Percentiles rank a stretch among this genome's conserved stretches.
phyloP scores from a whole-genome alignment of 2,113 vertebrate species.

The Channa maculata region DNA sequence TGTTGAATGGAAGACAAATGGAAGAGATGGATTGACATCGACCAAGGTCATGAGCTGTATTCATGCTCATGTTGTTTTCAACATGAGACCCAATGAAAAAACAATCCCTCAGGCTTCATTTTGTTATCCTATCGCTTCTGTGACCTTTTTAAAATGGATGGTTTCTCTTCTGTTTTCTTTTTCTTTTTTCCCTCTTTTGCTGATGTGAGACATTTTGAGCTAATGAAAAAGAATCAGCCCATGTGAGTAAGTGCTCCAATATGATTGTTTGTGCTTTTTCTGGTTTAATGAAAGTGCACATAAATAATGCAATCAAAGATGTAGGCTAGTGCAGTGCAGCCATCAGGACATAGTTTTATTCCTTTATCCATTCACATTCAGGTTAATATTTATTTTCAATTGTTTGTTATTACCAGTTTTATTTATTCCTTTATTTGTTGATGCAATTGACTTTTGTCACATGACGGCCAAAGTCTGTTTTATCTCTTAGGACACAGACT shows the following conservation, averaged over 20 bases:
- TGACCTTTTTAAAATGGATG: slow-evolving; percentile 70
- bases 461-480: slow-evolving; percentile 38
- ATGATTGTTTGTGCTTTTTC: not conserved
- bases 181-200: not conserved
- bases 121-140: slow-evolving; percentile 50
- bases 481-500: slow-evolving; percentile 57
- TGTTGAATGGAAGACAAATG: slow-evolving; percentile 44
- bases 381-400: slow-evolving; percentile 6
- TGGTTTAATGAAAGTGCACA: slow-evolving; percentile 53
- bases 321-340: slow-evolving; percentile 31
- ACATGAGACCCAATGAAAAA: slow-evolving; percentile 52
- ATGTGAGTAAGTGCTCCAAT: too few relatives aligned
- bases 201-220: too few relatives aligned
- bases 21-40: slow-evolving; percentile 44
- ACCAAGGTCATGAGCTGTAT: slow-evolving; percentile 63
- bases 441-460: not conserved
- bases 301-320: slow-evolving; percentile 64
- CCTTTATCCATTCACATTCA: slow-evolving; percentile 1
- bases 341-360: not conserved
- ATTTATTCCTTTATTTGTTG: not conserved
- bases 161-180: not conserved
- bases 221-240: too few relatives aligned
- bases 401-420: not conserved
- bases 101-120: slow-evolving; percentile 44
- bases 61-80: slow-evolving; percentile 56